A percentile compares a stretch with the other conserved stretches of the same genome.
phyloP scores from a whole-genome alignment of 35 echinoderm and acorn worm genomes.

The Acanthaster planci region DNA sequence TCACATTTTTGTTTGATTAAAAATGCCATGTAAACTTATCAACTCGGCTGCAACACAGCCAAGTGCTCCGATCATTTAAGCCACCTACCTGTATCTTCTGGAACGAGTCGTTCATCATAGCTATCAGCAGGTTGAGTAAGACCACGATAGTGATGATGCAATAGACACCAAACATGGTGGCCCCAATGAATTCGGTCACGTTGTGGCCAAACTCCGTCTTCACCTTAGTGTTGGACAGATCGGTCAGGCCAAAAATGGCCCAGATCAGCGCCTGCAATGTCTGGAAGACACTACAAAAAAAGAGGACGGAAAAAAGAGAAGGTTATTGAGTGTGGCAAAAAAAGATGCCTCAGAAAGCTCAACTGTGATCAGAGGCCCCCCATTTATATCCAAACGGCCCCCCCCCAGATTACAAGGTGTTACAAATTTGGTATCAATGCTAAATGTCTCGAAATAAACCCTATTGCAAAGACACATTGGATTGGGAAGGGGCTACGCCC shows the following conservation, averaged over 20 bases:
- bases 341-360: background rate
- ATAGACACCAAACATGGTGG: conserved; percentile 83
- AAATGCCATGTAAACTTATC: too few species aligned
- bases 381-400: too few species aligned
- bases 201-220: conserved; percentile 36
- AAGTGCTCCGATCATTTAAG: too few species aligned
- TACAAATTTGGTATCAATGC: too few species aligned
- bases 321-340: background rate
- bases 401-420: too few species aligned
- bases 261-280: conserved; percentile 80
- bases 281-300: conserved; percentile 71
- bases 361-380: too few species aligned
- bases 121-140: conserved; percentile 91
- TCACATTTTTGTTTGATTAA: too few species aligned
- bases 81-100: conserved; percentile 94
- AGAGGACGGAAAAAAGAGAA: background rate
- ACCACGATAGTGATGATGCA: conserved; percentile 85
- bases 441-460: too few species aligned
- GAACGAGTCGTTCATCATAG: conserved; percentile 98
- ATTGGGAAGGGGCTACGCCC: too few species aligned
- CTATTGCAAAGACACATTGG: too few species aligned
- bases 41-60: too few species aligned
- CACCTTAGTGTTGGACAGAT: conserved; percentile 48
- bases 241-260: conserved; percentile 77
- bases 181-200: conserved; percentile 88